A percentile compares a stretch with the other conserved stretches of the same genome.
Evolutionary conservation across 2,888 invertebrate genomes (phyloP).

Genomic region (Aplocera efformata): DNA sequence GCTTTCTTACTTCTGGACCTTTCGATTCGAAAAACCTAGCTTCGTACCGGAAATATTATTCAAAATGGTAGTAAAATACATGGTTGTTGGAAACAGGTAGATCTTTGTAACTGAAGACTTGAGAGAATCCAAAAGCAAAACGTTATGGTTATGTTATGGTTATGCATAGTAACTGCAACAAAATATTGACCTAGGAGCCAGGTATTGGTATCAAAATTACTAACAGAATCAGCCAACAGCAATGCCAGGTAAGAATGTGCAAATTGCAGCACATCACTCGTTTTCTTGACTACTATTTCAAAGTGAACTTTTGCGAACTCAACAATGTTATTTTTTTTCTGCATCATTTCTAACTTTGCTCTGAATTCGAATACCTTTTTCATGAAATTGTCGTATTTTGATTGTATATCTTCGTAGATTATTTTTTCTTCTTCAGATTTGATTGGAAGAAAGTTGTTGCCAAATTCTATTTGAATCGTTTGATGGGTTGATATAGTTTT

Average conservation of each 20-base stretch:
- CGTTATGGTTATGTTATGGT: too few relatives aligned
- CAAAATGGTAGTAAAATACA: too few relatives aligned
- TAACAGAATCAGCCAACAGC: conserved; percentile 45
- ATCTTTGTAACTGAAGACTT: too few relatives aligned
- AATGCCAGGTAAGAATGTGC: conserved; percentile 43
- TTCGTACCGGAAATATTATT: too few relatives aligned
- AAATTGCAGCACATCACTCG: conserved; percentile 42
- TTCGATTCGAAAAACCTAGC: too few relatives aligned
- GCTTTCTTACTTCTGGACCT: too few relatives aligned
- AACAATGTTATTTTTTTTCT: conserved; percentile 40
- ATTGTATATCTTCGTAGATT: conserved; percentile 38
- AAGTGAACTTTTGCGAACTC: conserved; percentile 43
- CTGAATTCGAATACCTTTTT: conserved; percentile 32
- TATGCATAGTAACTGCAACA: too few relatives aligned
- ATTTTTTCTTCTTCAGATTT: conserved; percentile 35
- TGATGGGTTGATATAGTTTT: conserved; percentile 40
- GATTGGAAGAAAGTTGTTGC: conserved; percentile 41
- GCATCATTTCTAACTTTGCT: conserved; percentile 33
- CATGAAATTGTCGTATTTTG: conserved; percentile 32
- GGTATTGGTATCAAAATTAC: conserved; percentile 19
- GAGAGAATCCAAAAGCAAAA: too few relatives aligned
- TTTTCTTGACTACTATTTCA: conserved; percentile 36
- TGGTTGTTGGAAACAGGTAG: too few relatives aligned
- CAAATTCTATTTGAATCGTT: conserved; percentile 41
- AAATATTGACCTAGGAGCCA: background rate